These are phyloP conservation scores for Genyomyrus donnyi DNA, from an alignment of 2,113 vertebrate species.

Conservation along the genomic window DNA sequence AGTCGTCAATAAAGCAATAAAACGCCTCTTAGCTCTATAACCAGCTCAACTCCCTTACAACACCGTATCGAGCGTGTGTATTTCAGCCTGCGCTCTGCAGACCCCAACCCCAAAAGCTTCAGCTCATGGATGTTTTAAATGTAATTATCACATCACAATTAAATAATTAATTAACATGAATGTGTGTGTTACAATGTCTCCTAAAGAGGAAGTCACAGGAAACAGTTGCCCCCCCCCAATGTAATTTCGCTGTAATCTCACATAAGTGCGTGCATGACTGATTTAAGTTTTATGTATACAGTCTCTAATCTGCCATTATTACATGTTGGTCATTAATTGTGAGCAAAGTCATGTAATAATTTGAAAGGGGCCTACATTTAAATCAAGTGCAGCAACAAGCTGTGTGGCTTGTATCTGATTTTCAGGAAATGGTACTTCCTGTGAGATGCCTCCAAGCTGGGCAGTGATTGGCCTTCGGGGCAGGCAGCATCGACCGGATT, in stretches of 20 bases:
- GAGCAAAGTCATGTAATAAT: neutral
- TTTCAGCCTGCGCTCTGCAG: neutral
- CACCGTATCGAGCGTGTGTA: neutral
- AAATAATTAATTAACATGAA: neutral
- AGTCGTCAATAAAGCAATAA: neutral
- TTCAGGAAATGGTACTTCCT: neutral
- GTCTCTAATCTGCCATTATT: neutral
- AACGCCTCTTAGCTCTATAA: neutral
- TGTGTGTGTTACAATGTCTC: neutral
- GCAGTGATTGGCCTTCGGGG: neutral
- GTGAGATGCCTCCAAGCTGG: neutral
- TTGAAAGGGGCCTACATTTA: neutral
- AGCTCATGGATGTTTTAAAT: neutral
- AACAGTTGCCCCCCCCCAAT: neutral
- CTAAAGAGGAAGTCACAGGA: neutral
- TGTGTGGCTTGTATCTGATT: neutral
- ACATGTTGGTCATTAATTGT: neutral
- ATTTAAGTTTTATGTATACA: neutral
- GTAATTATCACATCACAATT: neutral
- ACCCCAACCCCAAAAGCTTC: neutral
- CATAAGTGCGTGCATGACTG: neutral
- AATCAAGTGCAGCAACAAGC: neutral
- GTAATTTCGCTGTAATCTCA: neutral
- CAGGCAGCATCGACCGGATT: neutral
- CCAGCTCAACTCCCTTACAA: neutral